Percentiles rank a stretch among this genome's conserved stretches.
Conservation (phyloP, 2,888 invertebrate genomes). For the Drosophila kambysellisi region DNA sequence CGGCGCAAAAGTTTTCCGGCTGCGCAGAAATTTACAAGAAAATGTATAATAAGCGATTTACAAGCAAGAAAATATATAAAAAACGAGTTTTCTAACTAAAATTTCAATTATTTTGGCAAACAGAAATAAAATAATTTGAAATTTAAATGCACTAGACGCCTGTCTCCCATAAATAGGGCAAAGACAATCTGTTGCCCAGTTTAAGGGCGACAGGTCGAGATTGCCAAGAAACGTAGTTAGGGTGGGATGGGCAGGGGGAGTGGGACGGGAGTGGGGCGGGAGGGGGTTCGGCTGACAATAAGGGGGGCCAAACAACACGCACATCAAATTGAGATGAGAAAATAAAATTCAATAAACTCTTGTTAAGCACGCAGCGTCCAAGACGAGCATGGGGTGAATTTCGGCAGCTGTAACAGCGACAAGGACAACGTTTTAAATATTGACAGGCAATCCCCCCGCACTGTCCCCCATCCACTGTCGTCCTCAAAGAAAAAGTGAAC, state of each 20-base stretch:
- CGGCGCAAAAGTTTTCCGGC: conserved; percentile 60
- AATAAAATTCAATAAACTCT: conserved; percentile 81
- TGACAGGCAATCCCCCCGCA: conserved; percentile 54
- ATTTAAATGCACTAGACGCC: conserved; percentile 71
- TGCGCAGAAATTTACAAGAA: conserved; percentile 61
- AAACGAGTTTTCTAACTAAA: conserved; percentile 76
- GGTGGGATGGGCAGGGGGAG: neutral
- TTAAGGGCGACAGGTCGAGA: conserved; percentile 23
- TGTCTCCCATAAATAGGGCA: conserved; percentile 44
- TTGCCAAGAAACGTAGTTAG: conserved; percentile 39
- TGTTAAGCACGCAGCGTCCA: conserved; percentile 74
- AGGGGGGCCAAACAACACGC: conserved; percentile 44
- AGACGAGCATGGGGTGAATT: conserved; percentile 28
- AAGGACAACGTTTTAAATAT: conserved; percentile 79
- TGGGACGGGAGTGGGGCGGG: no score
- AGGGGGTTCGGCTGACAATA: neutral
- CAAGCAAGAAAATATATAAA: conserved; percentile 53
- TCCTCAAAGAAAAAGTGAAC: conserved; percentile 6
- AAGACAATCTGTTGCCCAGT: conserved; percentile 69
- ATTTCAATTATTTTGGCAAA: conserved; percentile 72
- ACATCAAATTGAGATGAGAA: conserved; percentile 79
- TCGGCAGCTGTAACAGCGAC: conserved; percentile 56
- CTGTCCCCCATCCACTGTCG: neutral
- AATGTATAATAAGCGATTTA: conserved; percentile 77
- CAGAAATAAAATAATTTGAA: conserved; percentile 77